A percentile compares a stretch with the other conserved stretches of the same genome.
These are phyloP conservation scores for Nyctibius grandis DNA, from an alignment of 2,797 vertebrate genomes.

Conservation along the genomic window DNA sequence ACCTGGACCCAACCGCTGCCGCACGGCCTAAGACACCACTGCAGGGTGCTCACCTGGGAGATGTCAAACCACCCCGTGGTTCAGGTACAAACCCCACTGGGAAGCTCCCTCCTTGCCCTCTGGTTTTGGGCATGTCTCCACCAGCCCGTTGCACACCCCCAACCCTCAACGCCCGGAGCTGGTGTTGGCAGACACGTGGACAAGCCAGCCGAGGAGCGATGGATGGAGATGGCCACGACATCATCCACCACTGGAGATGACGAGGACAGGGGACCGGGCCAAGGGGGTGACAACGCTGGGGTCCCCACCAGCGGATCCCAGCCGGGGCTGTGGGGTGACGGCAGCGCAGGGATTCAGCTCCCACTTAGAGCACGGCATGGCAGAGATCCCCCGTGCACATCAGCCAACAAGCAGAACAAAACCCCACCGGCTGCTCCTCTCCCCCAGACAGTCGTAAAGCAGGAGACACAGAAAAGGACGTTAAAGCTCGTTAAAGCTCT, in stretches of 20 bases:
- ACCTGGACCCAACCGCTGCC: background rate
- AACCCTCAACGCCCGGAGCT: background rate
- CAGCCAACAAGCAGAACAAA: background rate
- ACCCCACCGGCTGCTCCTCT: background rate
- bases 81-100: fast-evolving
- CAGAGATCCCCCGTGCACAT: background rate
- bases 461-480: background rate
- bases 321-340: fast-evolving
- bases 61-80: fast-evolving
- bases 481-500: background rate
- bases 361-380: background rate
- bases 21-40: fast-evolving
- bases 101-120: background rate
- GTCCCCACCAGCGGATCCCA: background rate
- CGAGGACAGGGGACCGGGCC: background rate
- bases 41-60: background rate
- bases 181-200: background rate
- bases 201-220: background rate
- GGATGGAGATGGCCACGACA: too few relatives aligned
- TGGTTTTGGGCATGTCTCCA: background rate
- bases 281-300: background rate
- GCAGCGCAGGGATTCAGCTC: background rate
- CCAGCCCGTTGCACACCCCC: background rate
- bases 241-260: too few relatives aligned
- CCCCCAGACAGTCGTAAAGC: background rate